phyloP scores from a whole-genome alignment of 2,797 vertebrate genomes.

The Falco rusticolus region DNA sequence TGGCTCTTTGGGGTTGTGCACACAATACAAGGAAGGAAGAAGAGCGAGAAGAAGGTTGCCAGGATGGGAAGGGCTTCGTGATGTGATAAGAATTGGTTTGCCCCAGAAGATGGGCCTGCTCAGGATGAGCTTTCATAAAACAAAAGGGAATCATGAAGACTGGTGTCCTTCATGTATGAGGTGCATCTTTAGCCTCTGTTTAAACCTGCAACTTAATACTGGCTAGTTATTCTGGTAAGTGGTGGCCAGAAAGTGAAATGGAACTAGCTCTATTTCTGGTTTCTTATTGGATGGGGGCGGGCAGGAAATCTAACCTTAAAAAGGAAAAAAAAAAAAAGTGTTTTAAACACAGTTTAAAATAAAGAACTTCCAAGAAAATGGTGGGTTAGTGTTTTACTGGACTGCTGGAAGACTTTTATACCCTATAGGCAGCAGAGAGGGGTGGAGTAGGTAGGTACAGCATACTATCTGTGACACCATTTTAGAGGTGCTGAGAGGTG shows the following conservation, averaged over 20 bases:
- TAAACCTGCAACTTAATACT: neutral
- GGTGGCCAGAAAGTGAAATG: neutral
- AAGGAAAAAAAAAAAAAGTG: neutral
- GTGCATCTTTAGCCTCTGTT: neutral
- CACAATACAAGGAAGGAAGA: constrained; percentile 62
- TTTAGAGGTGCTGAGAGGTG: neutral
- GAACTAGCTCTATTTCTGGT: neutral
- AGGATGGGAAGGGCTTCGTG: neutral
- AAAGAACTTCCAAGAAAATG: neutral
- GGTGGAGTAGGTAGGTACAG: neutral
- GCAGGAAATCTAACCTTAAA: neutral
- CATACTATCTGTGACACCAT: rapidly evolving
- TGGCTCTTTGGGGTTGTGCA: neutral
- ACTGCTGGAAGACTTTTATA: neutral
- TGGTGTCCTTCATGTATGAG: neutral
- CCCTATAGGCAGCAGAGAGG: neutral
- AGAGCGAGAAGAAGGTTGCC: neutral
- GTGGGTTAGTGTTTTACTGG: neutral
- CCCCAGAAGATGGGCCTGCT: neutral
- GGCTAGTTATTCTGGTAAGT: neutral
- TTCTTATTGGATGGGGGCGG: neutral
- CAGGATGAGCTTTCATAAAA: neutral
- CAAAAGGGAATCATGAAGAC: neutral
- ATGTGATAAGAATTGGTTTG: neutral
- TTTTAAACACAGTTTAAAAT: neutral